Evolutionary conservation across 2,797 vertebrate species (phyloP).

Genomic region (Myiothlypis chrysogaster): DNA sequence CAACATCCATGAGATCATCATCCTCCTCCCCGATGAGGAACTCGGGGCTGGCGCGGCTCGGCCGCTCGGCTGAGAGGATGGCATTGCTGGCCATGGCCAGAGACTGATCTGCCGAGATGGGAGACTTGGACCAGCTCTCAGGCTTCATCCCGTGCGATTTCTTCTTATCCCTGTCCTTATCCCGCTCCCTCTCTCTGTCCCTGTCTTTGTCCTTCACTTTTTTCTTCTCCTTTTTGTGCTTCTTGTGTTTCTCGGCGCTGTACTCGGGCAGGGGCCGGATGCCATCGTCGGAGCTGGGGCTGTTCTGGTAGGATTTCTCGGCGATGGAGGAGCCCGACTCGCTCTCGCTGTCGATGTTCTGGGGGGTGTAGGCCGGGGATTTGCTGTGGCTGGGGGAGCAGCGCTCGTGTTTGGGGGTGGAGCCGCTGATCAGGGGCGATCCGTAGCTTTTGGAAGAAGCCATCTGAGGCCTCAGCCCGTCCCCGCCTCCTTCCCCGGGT

Average conservation of each 20-base stretch:
- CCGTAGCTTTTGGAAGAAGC: slow-evolving; percentile 90
- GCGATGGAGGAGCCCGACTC: slow-evolving; percentile 97
- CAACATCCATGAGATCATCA: slow-evolving; percentile 98
- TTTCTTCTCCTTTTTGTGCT: slow-evolving; percentile 98
- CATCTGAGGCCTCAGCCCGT: slow-evolving; percentile 89
- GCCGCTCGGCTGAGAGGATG: slow-evolving; percentile 84
- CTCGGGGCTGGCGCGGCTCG: slow-evolving; percentile 87
- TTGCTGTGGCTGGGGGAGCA: slow-evolving; percentile 97
- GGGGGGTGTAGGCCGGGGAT: slow-evolving; percentile 94
- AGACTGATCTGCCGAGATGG: slow-evolving; percentile 89
- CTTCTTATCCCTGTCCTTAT: slow-evolving; percentile 83
- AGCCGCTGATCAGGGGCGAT: slow-evolving; percentile 95
- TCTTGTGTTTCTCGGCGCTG: slow-evolving; percentile 96
- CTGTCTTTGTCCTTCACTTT: slow-evolving; percentile 89
- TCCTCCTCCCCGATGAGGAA: slow-evolving; percentile 95
- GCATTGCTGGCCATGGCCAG: slow-evolving; percentile 81
- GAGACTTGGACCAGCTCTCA: slow-evolving; percentile 95
- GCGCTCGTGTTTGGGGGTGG: slow-evolving; percentile 96
- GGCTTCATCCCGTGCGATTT: slow-evolving; percentile 89
- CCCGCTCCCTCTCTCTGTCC: slow-evolving; percentile 86
- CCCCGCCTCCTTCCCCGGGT: slow-evolving; percentile 86
- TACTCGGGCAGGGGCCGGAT: slow-evolving; percentile 83
- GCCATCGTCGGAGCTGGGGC: slow-evolving; percentile 95
- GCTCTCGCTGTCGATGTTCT: slow-evolving; percentile 95
- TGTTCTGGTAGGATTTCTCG: slow-evolving; percentile 98